Conservation (phyloP, 2,113 vertebrate genomes). For the Actinemys pallida region DNA sequence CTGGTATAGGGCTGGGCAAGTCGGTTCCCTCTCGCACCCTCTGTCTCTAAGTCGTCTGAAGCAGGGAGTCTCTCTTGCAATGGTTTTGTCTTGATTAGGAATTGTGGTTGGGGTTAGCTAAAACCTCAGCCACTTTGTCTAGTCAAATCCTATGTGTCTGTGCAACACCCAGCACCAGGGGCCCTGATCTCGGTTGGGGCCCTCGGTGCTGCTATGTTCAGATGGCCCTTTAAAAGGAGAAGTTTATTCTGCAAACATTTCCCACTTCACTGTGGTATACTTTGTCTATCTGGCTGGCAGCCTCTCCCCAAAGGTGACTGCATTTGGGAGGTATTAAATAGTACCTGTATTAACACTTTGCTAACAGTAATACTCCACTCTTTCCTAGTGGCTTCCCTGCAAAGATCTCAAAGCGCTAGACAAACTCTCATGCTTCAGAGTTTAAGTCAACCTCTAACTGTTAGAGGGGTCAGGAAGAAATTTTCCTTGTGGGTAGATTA, state of each 20-base stretch:
- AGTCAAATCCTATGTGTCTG: not conserved
- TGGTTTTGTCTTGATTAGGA: too few species aligned
- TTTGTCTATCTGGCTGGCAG: too few species aligned
- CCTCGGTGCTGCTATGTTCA: too few species aligned
- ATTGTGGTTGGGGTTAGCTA: not conserved
- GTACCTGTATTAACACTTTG: not conserved
- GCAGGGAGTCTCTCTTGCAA: too few species aligned
- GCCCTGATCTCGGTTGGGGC: too few species aligned
- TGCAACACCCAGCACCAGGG: not conserved
- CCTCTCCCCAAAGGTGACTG: too few species aligned
- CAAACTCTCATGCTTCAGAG: not conserved
- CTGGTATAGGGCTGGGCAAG: not conserved
- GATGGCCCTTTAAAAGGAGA: not conserved
- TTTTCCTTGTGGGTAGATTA: too few species aligned
- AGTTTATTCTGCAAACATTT: not conserved
- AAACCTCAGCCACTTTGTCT: not conserved
- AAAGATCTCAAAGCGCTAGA: rapidly evolving
- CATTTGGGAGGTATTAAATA: not conserved
- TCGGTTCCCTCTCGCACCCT: too few species aligned
- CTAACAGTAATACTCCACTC: not conserved
- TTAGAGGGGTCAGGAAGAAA: too few species aligned
- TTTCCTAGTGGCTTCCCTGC: not conserved
- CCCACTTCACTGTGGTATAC: too few species aligned
- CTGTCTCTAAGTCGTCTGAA: not conserved
- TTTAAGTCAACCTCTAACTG: too few species aligned